Conservation (phyloP, 2,113 vertebrate genomes). For the Hyaena hyaena region DNA sequence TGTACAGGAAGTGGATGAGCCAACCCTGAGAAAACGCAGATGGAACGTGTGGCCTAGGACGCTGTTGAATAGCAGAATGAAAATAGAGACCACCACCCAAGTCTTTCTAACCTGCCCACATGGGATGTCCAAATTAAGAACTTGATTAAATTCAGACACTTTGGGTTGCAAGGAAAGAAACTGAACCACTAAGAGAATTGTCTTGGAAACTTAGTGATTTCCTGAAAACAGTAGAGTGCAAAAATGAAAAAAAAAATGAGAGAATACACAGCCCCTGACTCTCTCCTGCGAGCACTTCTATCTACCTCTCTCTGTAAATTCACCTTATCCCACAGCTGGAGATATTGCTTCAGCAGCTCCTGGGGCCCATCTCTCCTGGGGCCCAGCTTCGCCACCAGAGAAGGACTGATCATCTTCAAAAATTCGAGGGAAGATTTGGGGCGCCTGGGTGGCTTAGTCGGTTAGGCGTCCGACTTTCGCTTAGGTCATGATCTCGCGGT, state of each 20-base stretch:
- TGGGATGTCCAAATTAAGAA: neutral
- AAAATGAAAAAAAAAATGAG: neutral
- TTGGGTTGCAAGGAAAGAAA: neutral
- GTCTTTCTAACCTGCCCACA: neutral
- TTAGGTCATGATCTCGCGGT: too few relatives aligned
- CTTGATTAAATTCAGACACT: neutral
- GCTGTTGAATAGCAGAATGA: neutral
- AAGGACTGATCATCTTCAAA: neutral
- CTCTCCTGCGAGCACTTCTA: neutral
- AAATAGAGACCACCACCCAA: neutral
- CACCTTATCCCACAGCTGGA: neutral
- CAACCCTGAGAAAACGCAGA: neutral
- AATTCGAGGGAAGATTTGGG: neutral
- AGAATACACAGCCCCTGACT: neutral
- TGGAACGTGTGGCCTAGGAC: neutral
- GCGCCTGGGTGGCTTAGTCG: too few relatives aligned
- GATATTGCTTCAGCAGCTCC: neutral
- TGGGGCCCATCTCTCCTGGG: neutral
- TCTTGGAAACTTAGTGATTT: neutral
- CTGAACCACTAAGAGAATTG: neutral
- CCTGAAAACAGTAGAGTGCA: neutral
- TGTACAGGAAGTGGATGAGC: neutral
- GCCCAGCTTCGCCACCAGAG: neutral
- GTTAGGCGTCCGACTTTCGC: too few relatives aligned
- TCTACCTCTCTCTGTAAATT: neutral